A percentile compares a stretch with the other conserved stretches of the same genome.
Evolutionary conservation across 2,797 vertebrate genomes (phyloP).

Genomic region (Menidia menidia): DNA sequence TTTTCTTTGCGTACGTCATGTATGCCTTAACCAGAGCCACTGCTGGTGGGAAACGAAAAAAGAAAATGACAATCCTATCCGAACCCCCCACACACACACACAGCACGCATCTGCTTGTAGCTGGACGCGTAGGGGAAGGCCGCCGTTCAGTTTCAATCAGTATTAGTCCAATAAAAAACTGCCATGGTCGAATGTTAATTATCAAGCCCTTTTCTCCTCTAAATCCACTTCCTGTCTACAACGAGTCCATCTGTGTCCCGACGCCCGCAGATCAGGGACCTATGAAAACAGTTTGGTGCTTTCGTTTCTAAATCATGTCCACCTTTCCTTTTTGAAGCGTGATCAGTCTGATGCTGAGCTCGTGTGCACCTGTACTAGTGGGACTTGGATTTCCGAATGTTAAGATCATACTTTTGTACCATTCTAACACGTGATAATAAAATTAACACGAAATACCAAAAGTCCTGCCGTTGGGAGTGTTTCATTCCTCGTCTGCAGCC

Average conservation of each 20-base stretch:
- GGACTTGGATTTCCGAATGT: slow-evolving; percentile 59
- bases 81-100: too few relatives aligned
- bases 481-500: neutral
- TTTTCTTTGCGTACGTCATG: slow-evolving; percentile 18
- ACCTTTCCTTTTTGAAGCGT: slow-evolving; percentile 19
- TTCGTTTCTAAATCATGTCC: slow-evolving; percentile 6
- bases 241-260: slow-evolving; percentile 37
- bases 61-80: too few relatives aligned
- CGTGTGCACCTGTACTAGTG: slow-evolving; percentile 46
- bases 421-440: slow-evolving; percentile 69
- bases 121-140: neutral
- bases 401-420: slow-evolving; percentile 72
- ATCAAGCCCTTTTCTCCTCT: slow-evolving; percentile 6
- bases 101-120: too few relatives aligned
- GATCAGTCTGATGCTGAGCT: slow-evolving; percentile 26
- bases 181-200: slow-evolving; percentile 43
- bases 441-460: slow-evolving; percentile 64
- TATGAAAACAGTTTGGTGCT: slow-evolving; percentile 13
- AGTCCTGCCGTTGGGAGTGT: slow-evolving; percentile 9
- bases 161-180: slow-evolving; percentile 35
- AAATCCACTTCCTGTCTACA: slow-evolving; percentile 30
- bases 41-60: too few relatives aligned
- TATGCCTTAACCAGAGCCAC: slow-evolving; percentile 38
- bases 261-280: slow-evolving; percentile 51
- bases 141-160: slow-evolving; percentile 28